These are phyloP conservation scores for Theodoxus fluviatilis DNA, from an alignment of 2,888 invertebrate genomes.

Conservation along the genomic window DNA sequence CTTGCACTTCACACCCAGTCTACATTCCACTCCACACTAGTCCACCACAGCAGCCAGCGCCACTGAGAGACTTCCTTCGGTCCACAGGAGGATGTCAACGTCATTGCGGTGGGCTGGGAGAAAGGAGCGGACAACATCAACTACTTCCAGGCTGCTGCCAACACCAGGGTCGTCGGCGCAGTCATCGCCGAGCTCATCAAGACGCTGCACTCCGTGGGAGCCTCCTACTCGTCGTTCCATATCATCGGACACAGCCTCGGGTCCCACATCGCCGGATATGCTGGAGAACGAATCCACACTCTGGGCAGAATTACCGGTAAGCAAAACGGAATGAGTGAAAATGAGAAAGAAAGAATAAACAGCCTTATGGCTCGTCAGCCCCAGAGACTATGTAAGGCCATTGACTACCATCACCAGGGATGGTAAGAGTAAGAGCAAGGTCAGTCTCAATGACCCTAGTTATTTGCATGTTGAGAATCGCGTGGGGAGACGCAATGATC, in stretches of 20 bases:
- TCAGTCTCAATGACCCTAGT: too few relatives aligned
- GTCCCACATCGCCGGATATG: constrained; percentile 86
- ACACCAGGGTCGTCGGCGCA: constrained; percentile 30
- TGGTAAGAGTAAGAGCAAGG: too few relatives aligned
- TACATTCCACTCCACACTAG: too few relatives aligned
- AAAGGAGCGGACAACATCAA: constrained; percentile 28
- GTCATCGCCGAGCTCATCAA: constrained; percentile 29
- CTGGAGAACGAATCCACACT: constrained; percentile 71
- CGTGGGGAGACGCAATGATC: too few relatives aligned
- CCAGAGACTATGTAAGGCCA: too few relatives aligned
- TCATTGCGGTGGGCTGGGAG: constrained; percentile 31
- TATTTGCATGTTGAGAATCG: too few relatives aligned
- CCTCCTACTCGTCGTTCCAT: constrained; percentile 25
- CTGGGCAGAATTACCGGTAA: constrained; percentile 56
- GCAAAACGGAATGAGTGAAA: background rate
- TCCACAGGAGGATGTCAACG: constrained; percentile 27
- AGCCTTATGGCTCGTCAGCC: too few relatives aligned
- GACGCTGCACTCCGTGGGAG: constrained; percentile 3
- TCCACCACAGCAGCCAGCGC: too few relatives aligned
- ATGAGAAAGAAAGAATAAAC: too few relatives aligned
- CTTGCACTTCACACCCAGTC: too few relatives aligned
- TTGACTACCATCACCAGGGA: too few relatives aligned
- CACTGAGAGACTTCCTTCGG: too few relatives aligned
- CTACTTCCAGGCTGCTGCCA: constrained; percentile 33
- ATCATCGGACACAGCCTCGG: constrained; percentile 84